Conservation (phyloP, 2,888 invertebrate species). For the Bellardia pandia region DNA sequence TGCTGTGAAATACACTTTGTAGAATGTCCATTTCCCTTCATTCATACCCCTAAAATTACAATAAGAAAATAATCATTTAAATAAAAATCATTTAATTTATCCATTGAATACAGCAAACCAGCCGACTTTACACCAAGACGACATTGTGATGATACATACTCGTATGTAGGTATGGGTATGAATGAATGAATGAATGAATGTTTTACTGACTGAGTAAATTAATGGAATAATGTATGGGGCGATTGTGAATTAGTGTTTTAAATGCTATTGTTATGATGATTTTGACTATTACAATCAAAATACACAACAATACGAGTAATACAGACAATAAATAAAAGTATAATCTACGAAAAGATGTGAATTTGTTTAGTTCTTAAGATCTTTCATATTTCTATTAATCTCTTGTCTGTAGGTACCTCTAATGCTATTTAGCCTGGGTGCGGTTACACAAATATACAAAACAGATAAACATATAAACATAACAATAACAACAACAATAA, state of each 20-base stretch:
- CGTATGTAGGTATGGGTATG: not conserved
- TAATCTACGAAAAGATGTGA: constrained; percentile 54
- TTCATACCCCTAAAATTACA: not conserved
- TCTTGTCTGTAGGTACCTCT: constrained; percentile 46
- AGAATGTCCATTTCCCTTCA: not conserved
- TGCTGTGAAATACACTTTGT: constrained; percentile 19
- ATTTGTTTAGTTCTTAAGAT: constrained; percentile 60
- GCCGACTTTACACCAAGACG: not conserved
- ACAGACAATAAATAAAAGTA: constrained; percentile 53
- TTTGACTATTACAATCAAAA: constrained; percentile 48
- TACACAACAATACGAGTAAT: not conserved
- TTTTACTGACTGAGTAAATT: not conserved
- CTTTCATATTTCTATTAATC: constrained; percentile 43
- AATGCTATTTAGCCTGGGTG: constrained; percentile 61
- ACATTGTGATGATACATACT: not conserved
- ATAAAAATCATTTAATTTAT: constrained; percentile 25
- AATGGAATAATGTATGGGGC: not conserved
- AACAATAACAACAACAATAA: constrained; percentile 24
- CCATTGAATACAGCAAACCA: not conserved
- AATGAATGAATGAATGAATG: not conserved
- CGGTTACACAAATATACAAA: constrained; percentile 48
- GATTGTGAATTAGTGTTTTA: constrained; percentile 27
- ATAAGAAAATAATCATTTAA: constrained; percentile 18
- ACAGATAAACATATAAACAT: constrained; percentile 19
- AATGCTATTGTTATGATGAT: constrained; percentile 58